Percentiles rank a stretch among this genome's conserved stretches.
Evolutionary conservation across 30 jellyfish, hydroid and myxozoan genomes (phyloP).

Genomic region (Clytia hemisphaerica): DNA sequence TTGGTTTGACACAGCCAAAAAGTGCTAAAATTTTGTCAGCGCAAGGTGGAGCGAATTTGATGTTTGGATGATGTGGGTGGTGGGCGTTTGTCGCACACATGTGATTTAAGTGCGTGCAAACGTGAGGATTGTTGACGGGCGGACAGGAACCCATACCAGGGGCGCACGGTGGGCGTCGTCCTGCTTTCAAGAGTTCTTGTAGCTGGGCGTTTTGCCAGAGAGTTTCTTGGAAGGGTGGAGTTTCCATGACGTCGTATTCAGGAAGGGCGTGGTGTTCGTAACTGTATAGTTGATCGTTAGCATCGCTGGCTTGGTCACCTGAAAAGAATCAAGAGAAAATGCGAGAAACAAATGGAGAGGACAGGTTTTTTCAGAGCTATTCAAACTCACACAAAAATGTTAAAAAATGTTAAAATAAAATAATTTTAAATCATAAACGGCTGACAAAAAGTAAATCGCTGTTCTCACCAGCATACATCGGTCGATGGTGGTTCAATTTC

Average conservation of each 20-base stretch:
- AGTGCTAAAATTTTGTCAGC: constrained; percentile 68
- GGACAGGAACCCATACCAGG: constrained; percentile 50
- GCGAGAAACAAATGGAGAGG: neutral
- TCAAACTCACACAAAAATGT: neutral
- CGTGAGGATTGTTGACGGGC: constrained; percentile 15
- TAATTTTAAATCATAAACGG: neutral
- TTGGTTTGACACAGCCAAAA: constrained; percentile 60
- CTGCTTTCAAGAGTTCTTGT: constrained; percentile 15
- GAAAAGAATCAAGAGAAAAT: no score
- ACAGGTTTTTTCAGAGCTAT: neutral
- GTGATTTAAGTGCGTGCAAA: constrained; percentile 34
- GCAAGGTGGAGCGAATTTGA: constrained; percentile 66
- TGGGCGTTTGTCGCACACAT: constrained; percentile 48
- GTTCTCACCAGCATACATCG: constrained; percentile 26
- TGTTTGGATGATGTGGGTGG: constrained; percentile 42
- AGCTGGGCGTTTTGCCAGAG: constrained; percentile 35
- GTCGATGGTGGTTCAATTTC: constrained; percentile 46
- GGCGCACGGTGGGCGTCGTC: constrained; percentile 44
- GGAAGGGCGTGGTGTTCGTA: constrained; percentile 93
- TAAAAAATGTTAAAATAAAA: neutral
- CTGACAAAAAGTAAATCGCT: neutral
- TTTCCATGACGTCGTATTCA: constrained; percentile 80
- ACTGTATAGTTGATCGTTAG: constrained; percentile 29
- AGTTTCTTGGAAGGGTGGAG: constrained; percentile 73
- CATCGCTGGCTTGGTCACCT: constrained; percentile 26